Conservation (phyloP, 2,888 invertebrate species). For the Rhyacophila evoluta region DNA sequence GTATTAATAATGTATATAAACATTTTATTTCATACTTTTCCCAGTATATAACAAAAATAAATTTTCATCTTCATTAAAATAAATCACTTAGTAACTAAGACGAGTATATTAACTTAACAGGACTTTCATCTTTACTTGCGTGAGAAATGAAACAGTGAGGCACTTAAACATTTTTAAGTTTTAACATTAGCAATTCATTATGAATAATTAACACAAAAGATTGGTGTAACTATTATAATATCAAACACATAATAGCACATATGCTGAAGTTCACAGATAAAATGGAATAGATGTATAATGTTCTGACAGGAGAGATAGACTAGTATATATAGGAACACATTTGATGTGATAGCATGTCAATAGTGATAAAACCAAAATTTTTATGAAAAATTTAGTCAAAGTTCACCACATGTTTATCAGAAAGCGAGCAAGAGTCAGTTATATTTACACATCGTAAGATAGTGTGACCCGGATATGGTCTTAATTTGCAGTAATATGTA, state of each 20-base stretch:
- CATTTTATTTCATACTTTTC: neutral
- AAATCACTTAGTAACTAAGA: neutral
- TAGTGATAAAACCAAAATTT: neutral
- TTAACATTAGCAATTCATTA: neutral
- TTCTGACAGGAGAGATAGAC: neutral
- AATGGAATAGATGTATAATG: neutral
- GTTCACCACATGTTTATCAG: neutral
- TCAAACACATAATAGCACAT: neutral
- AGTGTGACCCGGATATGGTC: neutral
- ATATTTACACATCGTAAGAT: neutral
- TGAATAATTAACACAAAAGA: neutral
- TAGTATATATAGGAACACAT: no score
- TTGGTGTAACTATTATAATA: neutral
- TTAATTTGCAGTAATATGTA: neutral
- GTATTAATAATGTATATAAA: neutral
- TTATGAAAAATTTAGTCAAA: neutral
- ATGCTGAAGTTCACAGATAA: neutral
- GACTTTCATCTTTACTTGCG: neutral
- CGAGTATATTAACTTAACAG: neutral
- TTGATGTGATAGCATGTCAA: neutral
- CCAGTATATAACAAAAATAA: constrained; percentile 1
- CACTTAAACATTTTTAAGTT: neutral
- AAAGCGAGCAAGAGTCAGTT: neutral
- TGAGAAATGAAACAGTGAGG: neutral
- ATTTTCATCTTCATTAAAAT: neutral